A percentile compares a stretch with the other conserved stretches of the same genome.
Evolutionary conservation across 2,113 vertebrate species (phyloP).

Genomic region (Paracanthobrama guichenoti): DNA sequence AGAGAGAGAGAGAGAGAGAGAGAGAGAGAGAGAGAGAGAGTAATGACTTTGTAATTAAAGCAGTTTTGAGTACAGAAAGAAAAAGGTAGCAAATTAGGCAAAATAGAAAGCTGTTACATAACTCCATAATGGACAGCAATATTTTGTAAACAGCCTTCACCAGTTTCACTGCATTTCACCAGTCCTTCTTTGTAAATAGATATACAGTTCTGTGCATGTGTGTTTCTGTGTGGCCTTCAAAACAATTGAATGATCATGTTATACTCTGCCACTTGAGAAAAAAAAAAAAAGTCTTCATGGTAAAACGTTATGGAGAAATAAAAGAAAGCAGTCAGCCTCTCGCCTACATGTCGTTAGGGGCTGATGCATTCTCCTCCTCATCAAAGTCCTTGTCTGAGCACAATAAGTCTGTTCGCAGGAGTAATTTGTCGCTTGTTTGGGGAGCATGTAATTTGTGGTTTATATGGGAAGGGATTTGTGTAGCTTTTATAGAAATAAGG

Average conservation of each 20-base stretch:
- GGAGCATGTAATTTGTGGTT: neutral
- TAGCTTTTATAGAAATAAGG: neutral
- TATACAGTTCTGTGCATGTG: neutral
- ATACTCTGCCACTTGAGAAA: constrained; percentile 20
- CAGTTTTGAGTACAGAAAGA: neutral
- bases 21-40: no score
- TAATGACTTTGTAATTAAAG: neutral
- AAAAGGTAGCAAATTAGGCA: neutral
- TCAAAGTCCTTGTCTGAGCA: constrained; percentile 2
- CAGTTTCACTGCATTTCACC: neutral
- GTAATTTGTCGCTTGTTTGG: constrained; percentile 25
- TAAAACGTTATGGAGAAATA: constrained; percentile 2
- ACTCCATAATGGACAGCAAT: constrained; percentile 2
- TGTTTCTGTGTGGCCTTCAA: neutral
- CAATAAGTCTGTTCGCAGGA: neutral
- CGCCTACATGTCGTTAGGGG: neutral
- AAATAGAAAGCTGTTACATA: constrained; percentile 12
- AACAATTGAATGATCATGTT: neutral
- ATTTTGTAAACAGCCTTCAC: neutral
- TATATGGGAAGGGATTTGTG: constrained; percentile 2
- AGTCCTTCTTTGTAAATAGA: constrained; percentile 1
- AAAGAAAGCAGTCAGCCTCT: neutral
- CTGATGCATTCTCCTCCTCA: constrained; percentile 17
- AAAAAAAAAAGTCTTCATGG: neutral
- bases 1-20: neutral